Evolutionary conservation across 2,797 vertebrate species (phyloP).

Genomic region (Hippocampus kuda): DNA sequence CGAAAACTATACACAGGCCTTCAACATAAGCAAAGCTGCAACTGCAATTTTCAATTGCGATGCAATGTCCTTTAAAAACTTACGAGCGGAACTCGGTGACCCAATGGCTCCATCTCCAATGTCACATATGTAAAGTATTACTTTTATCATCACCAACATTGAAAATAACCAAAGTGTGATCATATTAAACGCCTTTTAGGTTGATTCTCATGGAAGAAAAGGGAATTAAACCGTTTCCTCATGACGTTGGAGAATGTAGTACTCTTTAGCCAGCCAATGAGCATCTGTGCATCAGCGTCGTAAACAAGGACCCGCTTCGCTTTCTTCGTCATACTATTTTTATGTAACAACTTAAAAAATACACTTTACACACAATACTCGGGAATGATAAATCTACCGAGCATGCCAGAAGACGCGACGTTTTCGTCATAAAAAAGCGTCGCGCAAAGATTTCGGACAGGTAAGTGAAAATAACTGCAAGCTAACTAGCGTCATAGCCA

Average conservation of each 20-base stretch:
- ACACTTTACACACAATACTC: not conserved
- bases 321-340: not conserved
- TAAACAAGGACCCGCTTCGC: not conserved
- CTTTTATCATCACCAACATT: not conserved
- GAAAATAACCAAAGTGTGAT: not conserved
- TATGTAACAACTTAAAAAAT: not conserved
- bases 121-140: not conserved
- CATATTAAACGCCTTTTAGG: not conserved
- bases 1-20: no score
- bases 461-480: constrained; percentile 29
- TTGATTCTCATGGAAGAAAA: not conserved
- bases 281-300: not conserved
- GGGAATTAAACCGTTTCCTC: not conserved
- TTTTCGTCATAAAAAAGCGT: not conserved
- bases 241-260: not conserved
- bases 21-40: no score
- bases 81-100: no score
- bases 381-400: not conserved
- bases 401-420: not conserved
- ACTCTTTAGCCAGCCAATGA: not conserved
- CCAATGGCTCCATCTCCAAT: not conserved
- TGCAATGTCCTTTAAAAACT: constrained; percentile 12
- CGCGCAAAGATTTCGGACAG: constrained; percentile 16
- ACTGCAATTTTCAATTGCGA: no score
- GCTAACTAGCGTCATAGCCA: constrained; percentile 5